Percentiles rank a stretch among this genome's conserved stretches.
Conservation (phyloP, 92 coral and sea anemone species). For the Pocillopora grandis region DNA sequence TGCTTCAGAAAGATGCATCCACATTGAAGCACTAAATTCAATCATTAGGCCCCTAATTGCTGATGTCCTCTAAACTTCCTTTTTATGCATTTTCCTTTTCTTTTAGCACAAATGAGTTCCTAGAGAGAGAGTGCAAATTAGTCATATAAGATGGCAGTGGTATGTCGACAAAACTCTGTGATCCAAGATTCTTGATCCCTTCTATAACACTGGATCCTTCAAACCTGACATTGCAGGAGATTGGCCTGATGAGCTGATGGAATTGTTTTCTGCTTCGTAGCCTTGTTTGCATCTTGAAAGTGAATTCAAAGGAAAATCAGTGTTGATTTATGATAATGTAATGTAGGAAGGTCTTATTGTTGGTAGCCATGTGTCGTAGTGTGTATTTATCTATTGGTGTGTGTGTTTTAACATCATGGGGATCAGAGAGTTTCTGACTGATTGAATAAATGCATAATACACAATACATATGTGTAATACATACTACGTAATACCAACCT, state of each 20-base stretch:
- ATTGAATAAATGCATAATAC: no score
- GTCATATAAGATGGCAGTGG: slow-evolving; percentile 87
- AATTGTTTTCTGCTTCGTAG: slow-evolving; percentile 58
- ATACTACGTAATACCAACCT: slow-evolving; percentile 41
- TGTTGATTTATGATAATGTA: neutral
- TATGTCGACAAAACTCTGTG: slow-evolving; percentile 68
- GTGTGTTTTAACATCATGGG: no score
- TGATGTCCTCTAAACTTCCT: neutral
- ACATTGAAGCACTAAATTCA: no score
- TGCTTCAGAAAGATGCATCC: neutral
- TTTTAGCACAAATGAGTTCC: slow-evolving; percentile 75
- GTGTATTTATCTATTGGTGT: no score
- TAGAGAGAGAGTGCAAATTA: slow-evolving; percentile 77
- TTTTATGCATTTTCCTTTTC: slow-evolving; percentile 45
- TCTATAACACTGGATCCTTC: slow-evolving; percentile 91
- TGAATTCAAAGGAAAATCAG: neutral
- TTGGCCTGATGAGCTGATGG: slow-evolving; percentile 55
- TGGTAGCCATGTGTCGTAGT: no score
- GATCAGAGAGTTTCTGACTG: no score
- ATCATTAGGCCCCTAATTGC: neutral
- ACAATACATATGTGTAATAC: no score
- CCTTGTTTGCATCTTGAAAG: slow-evolving; percentile 72
- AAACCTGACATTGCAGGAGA: slow-evolving; percentile 80
- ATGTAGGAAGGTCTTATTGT: no score
- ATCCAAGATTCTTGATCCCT: slow-evolving; percentile 79